These are phyloP conservation scores for Alca torda DNA, from an alignment of 2,797 vertebrate species.

Conservation along the genomic window DNA sequence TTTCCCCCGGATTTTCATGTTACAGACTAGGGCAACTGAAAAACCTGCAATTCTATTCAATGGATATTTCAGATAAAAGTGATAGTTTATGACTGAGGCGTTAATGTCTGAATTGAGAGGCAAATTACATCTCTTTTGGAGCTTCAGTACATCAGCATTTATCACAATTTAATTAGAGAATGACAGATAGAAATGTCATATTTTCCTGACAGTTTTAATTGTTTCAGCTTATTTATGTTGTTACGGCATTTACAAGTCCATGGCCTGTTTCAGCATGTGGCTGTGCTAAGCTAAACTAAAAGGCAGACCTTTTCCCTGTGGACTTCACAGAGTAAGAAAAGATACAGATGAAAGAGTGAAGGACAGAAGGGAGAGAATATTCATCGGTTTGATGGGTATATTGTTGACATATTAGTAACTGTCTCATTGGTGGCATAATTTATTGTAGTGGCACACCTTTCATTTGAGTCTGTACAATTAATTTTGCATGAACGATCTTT, in stretches of 20 bases:
- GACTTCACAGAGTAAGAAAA: neutral
- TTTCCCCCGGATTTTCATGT: neutral
- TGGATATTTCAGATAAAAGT: neutral
- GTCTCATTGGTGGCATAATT: neutral
- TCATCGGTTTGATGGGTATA: neutral
- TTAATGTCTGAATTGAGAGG: neutral
- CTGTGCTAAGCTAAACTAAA: neutral
- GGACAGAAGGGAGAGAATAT: neutral
- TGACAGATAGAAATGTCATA: neutral
- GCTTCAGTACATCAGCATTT: neutral
- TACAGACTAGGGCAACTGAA: neutral
- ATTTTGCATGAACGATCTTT: neutral
- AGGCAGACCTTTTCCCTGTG: neutral
- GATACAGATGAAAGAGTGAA: neutral
- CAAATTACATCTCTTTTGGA: neutral
- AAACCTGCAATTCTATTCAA: neutral
- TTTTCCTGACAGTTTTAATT: neutral
- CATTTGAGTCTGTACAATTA: neutral
- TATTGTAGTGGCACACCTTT: neutral
- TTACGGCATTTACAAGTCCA: neutral
- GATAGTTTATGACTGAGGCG: neutral
- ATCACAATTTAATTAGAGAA: neutral
- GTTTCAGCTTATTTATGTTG: neutral
- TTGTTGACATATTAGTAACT: neutral
- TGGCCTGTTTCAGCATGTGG: neutral